Conservation (phyloP, 2,797 vertebrate genomes). For the Lithobates pipiens region DNA sequence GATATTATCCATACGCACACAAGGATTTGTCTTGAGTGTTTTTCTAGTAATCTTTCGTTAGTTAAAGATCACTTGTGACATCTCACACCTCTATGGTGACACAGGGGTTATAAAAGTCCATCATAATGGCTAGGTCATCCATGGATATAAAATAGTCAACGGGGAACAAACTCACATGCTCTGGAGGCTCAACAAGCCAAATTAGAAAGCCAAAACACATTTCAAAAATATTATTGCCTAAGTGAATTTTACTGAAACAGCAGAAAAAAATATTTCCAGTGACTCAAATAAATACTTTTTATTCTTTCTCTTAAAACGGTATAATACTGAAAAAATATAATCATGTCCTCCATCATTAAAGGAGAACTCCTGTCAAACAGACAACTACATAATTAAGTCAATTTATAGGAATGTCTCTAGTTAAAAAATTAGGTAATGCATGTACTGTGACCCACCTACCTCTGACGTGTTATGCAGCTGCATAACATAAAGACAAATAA, state of each 20-base stretch:
- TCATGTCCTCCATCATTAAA: not conserved
- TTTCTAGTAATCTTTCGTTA: constrained; percentile 8
- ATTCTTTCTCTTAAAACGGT: not conserved
- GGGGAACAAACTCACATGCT: not conserved
- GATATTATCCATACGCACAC: constrained; percentile 7
- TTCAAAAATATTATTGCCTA: not conserved
- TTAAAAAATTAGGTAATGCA: no score
- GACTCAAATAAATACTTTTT: not conserved
- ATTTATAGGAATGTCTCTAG: no score
- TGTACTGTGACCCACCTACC: no score
- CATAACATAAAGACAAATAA: no score
- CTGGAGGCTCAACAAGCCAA: not conserved
- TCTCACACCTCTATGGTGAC: constrained; percentile 11
- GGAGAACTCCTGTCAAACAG: not conserved
- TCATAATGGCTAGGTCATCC: not conserved
- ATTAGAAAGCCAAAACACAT: not conserved
- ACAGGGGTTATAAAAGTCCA: constrained; percentile 5
- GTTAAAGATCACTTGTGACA: constrained; percentile 13
- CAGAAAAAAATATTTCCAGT: not conserved
- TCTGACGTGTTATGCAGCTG: no score
- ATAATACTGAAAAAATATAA: not conserved
- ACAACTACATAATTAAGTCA: no score
- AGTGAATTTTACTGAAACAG: not conserved
- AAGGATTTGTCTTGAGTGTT: constrained; percentile 36
- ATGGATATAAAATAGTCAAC: constrained; percentile 3